Base-by-base conservation (phyloP, 2,797 vertebrate genomes). In the Vireo griseus region DNA sequence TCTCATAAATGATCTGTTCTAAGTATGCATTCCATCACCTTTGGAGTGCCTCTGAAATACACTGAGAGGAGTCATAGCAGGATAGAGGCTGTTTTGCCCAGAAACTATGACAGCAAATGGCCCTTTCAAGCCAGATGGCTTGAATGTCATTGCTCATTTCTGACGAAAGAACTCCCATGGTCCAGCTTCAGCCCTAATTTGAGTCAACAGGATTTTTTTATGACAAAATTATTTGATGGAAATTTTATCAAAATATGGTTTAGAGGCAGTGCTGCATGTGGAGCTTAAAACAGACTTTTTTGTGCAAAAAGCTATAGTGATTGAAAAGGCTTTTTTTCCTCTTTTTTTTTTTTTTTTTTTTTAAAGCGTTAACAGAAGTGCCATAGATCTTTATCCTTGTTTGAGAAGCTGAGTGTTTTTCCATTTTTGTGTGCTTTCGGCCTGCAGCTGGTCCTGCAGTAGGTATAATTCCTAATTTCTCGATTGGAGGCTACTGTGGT, bases 401-500 rank as follows among this genome's bases (percentile, higher is more conserved):
- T 71, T 61, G 54, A 28, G 40, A 63, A 71, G 51, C 44, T 51
- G 25, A 0, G 13, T 51, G 13, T 22, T 84, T 71, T 84, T 37
- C 61, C 5, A 9, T 44, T 24, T 81, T 9, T 59, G 10, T 63
- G 15, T 51, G 35, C 14, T 90, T 65, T 39, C 55, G 35, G 24
- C 51, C 48, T 67, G 28, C 40, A 47, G n/a, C 40, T 69, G 58
- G 50, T 78, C 58, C 16, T 82, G 68, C 25, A 40, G 31, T 33
- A 61, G 29, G 14, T 20, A 3, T 28, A 42, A 50, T 28, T 94
- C 71, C 8, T 31, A 17, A 11, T n/a, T 79, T 51, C 59, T 86
- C 0, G 0, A 17, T 3, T 25, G 39, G 50, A 72, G n/a, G 10
- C n/a, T 31, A 10, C 24, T 7, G 1, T 1, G 4, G 18, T 0